Conservation (phyloP, 2,797 vertebrate species). For the Micromesistius poutassou region DNA sequence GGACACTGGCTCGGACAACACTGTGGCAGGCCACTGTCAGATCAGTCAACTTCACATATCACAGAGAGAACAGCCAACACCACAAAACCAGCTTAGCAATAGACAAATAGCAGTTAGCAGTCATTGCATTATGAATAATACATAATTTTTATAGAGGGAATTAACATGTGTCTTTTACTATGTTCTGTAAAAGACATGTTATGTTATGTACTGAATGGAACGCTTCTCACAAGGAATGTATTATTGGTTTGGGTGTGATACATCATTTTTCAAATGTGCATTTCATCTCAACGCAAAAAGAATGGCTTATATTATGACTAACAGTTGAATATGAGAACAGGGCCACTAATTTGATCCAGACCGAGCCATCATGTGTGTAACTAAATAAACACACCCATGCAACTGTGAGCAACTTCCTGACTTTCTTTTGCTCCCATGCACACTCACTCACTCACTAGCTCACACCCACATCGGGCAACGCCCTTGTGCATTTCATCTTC, state of each 20-base stretch:
- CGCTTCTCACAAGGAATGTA: not conserved
- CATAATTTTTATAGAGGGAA: not conserved
- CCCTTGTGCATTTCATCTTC: conserved; percentile 44
- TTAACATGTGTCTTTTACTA: not conserved
- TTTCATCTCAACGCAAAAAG: conserved; percentile 22
- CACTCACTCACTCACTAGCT: conserved; percentile 1
- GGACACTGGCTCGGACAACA: conserved; percentile 19
- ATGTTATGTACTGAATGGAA: not conserved
- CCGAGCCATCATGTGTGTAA: conserved; percentile 52
- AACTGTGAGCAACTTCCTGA: conserved; percentile 56
- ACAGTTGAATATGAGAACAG: conserved; percentile 36
- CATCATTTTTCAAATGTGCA: conserved; percentile 7
- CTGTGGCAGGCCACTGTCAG: conserved; percentile 21
- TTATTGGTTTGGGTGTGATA: conserved; percentile 5
- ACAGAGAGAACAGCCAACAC: not conserved
- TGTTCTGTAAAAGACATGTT: too few relatives aligned
- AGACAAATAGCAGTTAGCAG: not conserved
- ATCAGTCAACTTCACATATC: not conserved
- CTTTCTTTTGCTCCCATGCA: conserved; percentile 28
- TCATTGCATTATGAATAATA: not conserved
- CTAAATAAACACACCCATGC: conserved; percentile 67
- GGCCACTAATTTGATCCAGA: conserved; percentile 64
- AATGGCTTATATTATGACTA: conserved; percentile 36
- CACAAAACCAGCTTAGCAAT: not conserved
- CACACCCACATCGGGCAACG: conserved; percentile 63